Base-by-base conservation (phyloP, 1,140 invertebrate genomes). In the Dysdera silvatica region DNA sequence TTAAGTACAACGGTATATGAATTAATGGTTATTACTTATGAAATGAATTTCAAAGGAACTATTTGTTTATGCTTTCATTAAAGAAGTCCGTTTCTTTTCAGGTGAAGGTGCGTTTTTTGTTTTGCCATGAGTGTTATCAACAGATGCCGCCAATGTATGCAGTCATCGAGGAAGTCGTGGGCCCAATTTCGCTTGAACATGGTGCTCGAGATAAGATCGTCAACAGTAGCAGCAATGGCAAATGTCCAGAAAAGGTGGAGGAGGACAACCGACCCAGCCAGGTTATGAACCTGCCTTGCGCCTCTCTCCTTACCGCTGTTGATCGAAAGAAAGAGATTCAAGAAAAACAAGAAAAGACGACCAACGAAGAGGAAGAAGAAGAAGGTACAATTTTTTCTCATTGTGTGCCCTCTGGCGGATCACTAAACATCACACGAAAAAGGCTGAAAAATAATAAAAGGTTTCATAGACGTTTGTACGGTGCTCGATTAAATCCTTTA, bases 111-210 rank as follows among this genome's bases (percentile, higher is more conserved):
- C n/a, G n/a, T n/a, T n/a, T n/a, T n/a, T n/a, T n/a, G n/a, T n/a
- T n/a, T n/a, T n/a, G n/a, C n/a, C n/a, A n/a, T n/a, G n/a, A n/a
- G n/a, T n/a, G n/a, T n/a, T n/a, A n/a, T n/a, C n/a, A n/a, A n/a
- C n/a, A n/a, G n/a, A 74, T 76, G 69, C 74, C 71, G 72, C 71
- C 74, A 55, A 75, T 76, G 74, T 76, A 76, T 62, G 73, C 73
- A 37, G 75, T 72, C 45, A 76, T 76, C 68, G 75, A 75, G 63
- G 74, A 76, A 66, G 55, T 67, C 28, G 51, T 66, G n/a, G 64
- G 54, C 20, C 45, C 56, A 24, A 37, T n/a, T n/a, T n/a, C n/a
- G n/a, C n/a, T n/a, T n/a, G n/a, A n/a, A n/a, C n/a, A n/a, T n/a
- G n/a, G n/a, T n/a, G n/a, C n/a, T n/a, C n/a, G n/a, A n/a, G n/a